These are phyloP conservation scores for Zoroaster sp. DNA, from an alignment of 53 echinoderm and acorn worm genomes.

Conservation along the genomic window DNA sequence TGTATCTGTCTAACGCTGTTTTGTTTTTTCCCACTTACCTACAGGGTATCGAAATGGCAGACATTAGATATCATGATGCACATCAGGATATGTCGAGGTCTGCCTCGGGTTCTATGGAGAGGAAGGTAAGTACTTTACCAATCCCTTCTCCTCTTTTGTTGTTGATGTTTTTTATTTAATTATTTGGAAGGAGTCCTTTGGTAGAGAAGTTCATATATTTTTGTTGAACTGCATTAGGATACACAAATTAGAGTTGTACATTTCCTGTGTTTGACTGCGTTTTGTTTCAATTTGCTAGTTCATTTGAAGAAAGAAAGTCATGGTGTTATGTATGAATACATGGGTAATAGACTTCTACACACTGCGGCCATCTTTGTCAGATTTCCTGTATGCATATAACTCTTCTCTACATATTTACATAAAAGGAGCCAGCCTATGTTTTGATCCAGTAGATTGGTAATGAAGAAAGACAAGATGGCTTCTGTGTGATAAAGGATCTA, in stretches of 20 bases:
- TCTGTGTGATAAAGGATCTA: too few relatives aligned
- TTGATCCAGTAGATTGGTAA: too few relatives aligned
- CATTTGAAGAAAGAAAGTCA: too few relatives aligned
- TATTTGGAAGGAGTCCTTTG: neutral
- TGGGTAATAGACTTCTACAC: too few relatives aligned
- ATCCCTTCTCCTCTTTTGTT: too few relatives aligned
- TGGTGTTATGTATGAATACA: too few relatives aligned
- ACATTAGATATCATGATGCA: constrained; percentile 65
- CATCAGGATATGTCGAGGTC: constrained; percentile 31
- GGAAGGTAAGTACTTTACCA: constrained; percentile 33
- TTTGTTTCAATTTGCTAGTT: neutral
- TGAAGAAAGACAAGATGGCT: too few relatives aligned
- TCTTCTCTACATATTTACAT: too few relatives aligned
- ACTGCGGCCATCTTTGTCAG: too few relatives aligned
- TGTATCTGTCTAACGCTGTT: too few relatives aligned
- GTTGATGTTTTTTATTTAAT: neutral
- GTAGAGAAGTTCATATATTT: neutral
- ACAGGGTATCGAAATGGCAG: constrained; percentile 84
- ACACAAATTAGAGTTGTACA: neutral
- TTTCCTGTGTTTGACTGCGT: neutral
- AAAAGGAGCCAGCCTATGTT: too few relatives aligned
- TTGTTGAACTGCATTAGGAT: neutral
- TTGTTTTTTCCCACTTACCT: constrained; percentile 6
- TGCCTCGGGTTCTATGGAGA: constrained; percentile 23
- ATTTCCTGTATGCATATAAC: too few relatives aligned